Base-by-base conservation (phyloP, 2,888 invertebrate species). In the Apodemia hepburni region DNA sequence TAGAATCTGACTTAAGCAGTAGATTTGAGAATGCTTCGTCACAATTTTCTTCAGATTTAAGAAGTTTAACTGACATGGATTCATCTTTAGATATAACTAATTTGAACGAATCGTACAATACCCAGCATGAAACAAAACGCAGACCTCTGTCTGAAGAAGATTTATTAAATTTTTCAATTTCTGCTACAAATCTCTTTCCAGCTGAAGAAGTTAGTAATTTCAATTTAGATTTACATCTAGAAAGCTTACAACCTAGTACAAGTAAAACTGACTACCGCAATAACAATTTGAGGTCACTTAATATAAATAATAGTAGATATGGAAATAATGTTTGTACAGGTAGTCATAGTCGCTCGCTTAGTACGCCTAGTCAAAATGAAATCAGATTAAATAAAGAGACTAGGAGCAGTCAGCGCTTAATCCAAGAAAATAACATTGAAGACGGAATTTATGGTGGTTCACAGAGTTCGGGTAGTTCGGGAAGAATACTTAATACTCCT, bases 221-320 rank as follows among this genome's bases (percentile, higher is more conserved):
- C n/a, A 94, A 95, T 75, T 84, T 95, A 60, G 95, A 95, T 78
- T 93, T 92, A 67, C 95, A 95, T 78, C 85, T 96, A 59, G 93
- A 94, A 71, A 93, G 95, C 69, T 83, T 95, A 66, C 94, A 94
- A 74, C 88, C 93, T 2, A 88, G 78, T 64, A 77, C 81, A 47
- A 82, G 79, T 70, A 74, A 76, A 47, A 65, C 66, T 12, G 70
- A 67, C 59, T 60, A 64, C 18, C 71, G 72, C 60, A 70, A 63
- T 66, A 69, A 66, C 67, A 70, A 68, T 66, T 62, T 42, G 45
- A 63, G 45, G 38, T 33, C 64, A 54, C 58, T 63, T 17, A 9
- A 51, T 57, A 47, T 62, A 57, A 62, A 61, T 64, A 66, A 63
- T 35, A 61, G 61, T 42, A 54, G 57, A 12, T 42, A 58, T 15